Percentiles rank a stretch among this genome's conserved stretches.
These are phyloP conservation scores for Drosophila borborema DNA, from an alignment of 2,888 invertebrate genomes.

Conservation along the genomic window DNA sequence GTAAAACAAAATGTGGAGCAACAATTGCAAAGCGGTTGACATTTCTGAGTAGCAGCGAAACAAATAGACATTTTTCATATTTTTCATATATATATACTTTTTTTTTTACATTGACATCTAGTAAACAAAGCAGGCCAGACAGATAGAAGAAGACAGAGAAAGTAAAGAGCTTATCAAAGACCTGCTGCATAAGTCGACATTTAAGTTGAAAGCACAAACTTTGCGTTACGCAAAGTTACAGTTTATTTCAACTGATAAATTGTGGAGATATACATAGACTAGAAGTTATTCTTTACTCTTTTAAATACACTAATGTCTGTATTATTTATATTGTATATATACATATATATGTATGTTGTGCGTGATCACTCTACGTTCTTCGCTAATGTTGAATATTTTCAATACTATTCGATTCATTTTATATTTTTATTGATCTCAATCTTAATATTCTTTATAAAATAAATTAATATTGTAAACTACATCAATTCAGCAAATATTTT, in stretches of 20 bases:
- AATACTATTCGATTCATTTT: not conserved
- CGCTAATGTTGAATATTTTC: not conserved
- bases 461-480: not conserved
- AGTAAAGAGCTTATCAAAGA: constrained; percentile 15
- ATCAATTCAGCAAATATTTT: not conserved
- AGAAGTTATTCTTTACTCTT: not conserved
- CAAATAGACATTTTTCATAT: constrained; percentile 31
- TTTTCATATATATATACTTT: not conserved
- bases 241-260: not conserved
- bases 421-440: not conserved
- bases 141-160: not conserved
- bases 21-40: constrained; percentile 23
- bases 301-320: not conserved
- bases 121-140: not conserved
- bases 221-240: not conserved
- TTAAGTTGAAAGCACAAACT: not conserved
- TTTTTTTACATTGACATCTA: constrained; percentile 14
- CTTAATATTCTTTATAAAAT: not conserved
- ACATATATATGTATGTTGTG: too few relatives aligned
- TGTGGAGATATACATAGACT: not conserved
- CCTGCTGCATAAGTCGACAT: constrained; percentile 4
- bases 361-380: too few relatives aligned
- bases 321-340: too few relatives aligned
- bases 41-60: constrained; percentile 14
- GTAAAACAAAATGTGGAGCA: constrained; percentile 33